Percentiles rank a stretch among this genome's conserved stretches.
phyloP scores from a whole-genome alignment of 2,113 vertebrate species.

The Lates calcarifer region DNA sequence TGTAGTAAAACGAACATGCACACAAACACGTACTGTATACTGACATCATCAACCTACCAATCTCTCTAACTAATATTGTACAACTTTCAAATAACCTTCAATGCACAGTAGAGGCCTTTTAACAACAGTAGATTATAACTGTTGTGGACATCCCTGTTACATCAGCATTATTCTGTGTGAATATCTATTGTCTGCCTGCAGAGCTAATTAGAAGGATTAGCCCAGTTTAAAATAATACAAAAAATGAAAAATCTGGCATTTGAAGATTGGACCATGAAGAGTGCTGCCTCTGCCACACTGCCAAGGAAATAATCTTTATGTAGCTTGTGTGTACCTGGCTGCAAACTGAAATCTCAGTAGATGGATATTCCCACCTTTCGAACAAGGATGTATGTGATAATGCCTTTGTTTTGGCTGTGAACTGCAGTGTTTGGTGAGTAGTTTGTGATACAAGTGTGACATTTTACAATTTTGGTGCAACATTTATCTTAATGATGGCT shows the following conservation, averaged over 20 bases:
- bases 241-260: not conserved
- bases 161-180: not conserved
- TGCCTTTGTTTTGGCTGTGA: not conserved
- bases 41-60: not conserved
- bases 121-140: not conserved
- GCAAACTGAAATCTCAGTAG: too few species aligned
- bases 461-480: too few species aligned
- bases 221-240: not conserved
- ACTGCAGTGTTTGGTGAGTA: not conserved
- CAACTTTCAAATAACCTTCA: not conserved
- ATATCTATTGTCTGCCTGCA: not conserved
- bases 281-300: not conserved
- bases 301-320: not conserved
- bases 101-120: not conserved
- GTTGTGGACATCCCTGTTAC: not conserved
- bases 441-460: not conserved
- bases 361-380: too few species aligned
- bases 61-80: not conserved
- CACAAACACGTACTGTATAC: not conserved
- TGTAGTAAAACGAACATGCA: not conserved
- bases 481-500: too few species aligned
- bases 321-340: too few species aligned
- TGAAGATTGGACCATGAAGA: not conserved
- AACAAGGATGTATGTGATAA: not conserved
- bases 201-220: conserved; percentile 13